phyloP scores from a whole-genome alignment of 2,113 vertebrate genomes.

The Catagonus wagneri region DNA sequence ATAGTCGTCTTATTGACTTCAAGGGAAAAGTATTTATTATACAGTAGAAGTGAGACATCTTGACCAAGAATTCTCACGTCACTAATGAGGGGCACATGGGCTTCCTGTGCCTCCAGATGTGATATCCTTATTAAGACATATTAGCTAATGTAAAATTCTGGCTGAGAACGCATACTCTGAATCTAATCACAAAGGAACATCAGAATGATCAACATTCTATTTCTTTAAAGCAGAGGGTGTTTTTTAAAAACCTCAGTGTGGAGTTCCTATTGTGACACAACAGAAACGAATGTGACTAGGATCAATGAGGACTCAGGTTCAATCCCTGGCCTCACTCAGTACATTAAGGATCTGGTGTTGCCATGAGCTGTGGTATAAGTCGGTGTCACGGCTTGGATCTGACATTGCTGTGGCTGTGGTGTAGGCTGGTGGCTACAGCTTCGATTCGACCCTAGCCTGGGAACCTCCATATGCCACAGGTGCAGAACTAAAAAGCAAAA shows the following conservation, averaged over 20 bases:
- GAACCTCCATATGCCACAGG: no score
- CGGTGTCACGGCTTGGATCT: no score
- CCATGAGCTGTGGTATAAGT: no score
- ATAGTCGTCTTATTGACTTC: neutral
- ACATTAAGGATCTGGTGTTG: no score
- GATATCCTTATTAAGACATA: neutral
- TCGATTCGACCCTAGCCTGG: no score
- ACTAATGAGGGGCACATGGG: neutral
- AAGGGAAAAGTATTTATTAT: slow-evolving; percentile 15
- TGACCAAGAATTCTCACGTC: neutral
- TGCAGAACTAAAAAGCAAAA: no score
- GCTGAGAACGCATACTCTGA: neutral
- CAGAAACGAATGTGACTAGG: no score
- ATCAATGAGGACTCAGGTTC: no score
- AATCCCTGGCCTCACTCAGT: no score
- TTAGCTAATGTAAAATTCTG: neutral
- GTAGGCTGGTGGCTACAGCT: no score
- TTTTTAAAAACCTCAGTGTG: neutral
- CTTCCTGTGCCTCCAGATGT: neutral
- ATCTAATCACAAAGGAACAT: slow-evolving; percentile 31
- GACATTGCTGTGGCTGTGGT: no score
- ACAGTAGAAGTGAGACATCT: neutral
- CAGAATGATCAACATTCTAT: neutral
- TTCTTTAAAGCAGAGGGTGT: neutral
- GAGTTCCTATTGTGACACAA: no score